Conservation (phyloP, 2,888 invertebrate genomes). For the Ochropleura leucogaster region DNA sequence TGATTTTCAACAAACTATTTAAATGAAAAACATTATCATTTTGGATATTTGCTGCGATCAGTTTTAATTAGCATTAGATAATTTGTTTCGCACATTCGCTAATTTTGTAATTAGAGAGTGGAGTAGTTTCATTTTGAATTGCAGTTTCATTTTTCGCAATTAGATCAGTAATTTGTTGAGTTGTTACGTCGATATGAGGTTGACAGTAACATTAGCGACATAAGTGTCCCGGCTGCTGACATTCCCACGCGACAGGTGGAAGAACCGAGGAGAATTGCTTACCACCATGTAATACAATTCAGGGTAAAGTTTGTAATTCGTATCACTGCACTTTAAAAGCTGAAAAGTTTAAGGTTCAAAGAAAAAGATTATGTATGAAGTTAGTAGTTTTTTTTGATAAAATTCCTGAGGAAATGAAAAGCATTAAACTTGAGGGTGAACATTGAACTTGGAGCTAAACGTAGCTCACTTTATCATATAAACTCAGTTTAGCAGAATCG, state of each 20-base stretch:
- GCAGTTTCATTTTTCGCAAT: slow-evolving; percentile 44
- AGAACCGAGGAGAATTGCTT: slow-evolving; percentile 26
- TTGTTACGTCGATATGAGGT: slow-evolving; percentile 41
- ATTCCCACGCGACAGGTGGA: slow-evolving; percentile 55
- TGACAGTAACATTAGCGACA: slow-evolving; percentile 23
- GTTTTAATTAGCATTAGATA: slow-evolving; percentile 60
- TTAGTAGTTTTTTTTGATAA: neutral
- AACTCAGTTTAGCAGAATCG: neutral
- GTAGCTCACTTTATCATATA: neutral
- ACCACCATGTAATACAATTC: slow-evolving; percentile 29
- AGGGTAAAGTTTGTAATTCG: slow-evolving; percentile 12
- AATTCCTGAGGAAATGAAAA: slow-evolving; percentile 2
- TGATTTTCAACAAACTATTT: slow-evolving; percentile 76
- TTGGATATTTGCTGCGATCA: slow-evolving; percentile 48
- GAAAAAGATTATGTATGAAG: neutral
- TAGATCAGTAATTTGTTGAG: slow-evolving; percentile 43
- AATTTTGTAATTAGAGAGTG: slow-evolving; percentile 47
- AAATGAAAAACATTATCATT: slow-evolving; percentile 66
- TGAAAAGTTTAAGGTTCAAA: slow-evolving; percentile 2
- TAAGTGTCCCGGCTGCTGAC: slow-evolving; percentile 39
- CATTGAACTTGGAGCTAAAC: neutral
- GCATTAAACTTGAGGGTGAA: neutral
- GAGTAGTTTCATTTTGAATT: slow-evolving; percentile 30
- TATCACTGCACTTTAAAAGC: slow-evolving; percentile 14
- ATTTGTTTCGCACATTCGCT: slow-evolving; percentile 52